Evolutionary conservation across 23 tunicate genomes (phyloP).

Genomic region (Clavelina lepadiformis): DNA sequence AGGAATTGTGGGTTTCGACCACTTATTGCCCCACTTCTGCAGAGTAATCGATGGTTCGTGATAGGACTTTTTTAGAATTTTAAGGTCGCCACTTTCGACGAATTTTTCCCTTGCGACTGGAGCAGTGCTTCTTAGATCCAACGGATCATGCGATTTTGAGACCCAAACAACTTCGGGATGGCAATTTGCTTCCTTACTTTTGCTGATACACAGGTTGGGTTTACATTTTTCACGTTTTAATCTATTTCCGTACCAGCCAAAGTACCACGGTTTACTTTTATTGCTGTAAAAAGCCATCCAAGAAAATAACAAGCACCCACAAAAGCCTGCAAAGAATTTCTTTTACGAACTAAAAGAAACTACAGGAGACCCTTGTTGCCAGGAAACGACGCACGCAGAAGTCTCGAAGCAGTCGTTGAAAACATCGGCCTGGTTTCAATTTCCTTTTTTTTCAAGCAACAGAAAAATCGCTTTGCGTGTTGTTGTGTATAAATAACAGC

Average conservation of each 20-base stretch:
- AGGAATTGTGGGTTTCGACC: constrained; percentile 17
- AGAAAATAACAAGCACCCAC: too few species aligned
- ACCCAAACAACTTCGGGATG: constrained; percentile 71
- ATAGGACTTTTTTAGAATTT: constrained; percentile 9
- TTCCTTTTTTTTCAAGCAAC: too few species aligned
- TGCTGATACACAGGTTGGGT: neutral
- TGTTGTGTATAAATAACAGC: too few species aligned
- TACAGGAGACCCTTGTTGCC: constrained; percentile 16
- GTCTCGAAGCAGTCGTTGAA: constrained; percentile 32
- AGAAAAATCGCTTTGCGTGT: too few species aligned
- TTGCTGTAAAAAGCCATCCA: constrained; percentile 16
- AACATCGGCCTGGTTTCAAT: too few species aligned
- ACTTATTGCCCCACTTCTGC: constrained; percentile 55
- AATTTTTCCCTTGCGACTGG: constrained; percentile 57
- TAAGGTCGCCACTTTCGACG: neutral
- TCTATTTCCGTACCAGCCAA: neutral
- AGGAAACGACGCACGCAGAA: constrained; percentile 15
- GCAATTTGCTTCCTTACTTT: neutral
- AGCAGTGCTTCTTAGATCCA: constrained; percentile 51
- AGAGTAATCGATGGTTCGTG: constrained; percentile 23
- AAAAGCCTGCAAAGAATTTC: too few species aligned
- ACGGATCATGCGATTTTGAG: constrained; percentile 54
- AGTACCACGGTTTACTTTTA: constrained; percentile 10
- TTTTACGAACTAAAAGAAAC: too few species aligned
- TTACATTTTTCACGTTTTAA: constrained; percentile 6